Evolutionary conservation across 2,113 vertebrate genomes (phyloP).

Genomic region (Climacteris rufus): DNA sequence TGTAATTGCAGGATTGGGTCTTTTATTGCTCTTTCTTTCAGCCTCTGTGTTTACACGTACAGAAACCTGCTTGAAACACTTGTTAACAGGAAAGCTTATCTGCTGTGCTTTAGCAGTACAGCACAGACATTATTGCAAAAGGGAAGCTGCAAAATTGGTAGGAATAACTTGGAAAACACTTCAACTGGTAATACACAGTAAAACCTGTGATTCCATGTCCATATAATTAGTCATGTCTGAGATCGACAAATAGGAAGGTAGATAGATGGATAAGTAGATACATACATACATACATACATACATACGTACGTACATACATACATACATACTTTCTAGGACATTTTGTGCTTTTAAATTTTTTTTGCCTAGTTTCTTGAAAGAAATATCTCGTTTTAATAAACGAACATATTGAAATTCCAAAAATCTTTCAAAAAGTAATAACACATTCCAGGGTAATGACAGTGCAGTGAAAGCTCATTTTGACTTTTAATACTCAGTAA

Average conservation of each 20-base stretch:
- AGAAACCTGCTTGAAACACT: not conserved
- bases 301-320: not conserved
- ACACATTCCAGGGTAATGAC: not conserved
- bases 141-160: not conserved
- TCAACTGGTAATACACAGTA: not conserved
- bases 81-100: not conserved
- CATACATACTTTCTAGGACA: not conserved
- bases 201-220: not conserved
- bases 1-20: not conserved
- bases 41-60: not conserved
- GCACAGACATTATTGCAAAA: not conserved
- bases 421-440: not conserved
- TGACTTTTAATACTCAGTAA: not conserved
- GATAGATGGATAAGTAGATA: not conserved
- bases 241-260: not conserved
- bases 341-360: not conserved
- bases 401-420: not conserved
- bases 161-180: not conserved
- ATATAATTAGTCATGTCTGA: not conserved
- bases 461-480: not conserved
- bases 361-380: not conserved
- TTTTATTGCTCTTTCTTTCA: not conserved
- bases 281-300: not conserved
- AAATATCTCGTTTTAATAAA: not conserved
- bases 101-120: not conserved